Conservation (phyloP, 1,140 invertebrate genomes). For the Drosophila cardini region DNA sequence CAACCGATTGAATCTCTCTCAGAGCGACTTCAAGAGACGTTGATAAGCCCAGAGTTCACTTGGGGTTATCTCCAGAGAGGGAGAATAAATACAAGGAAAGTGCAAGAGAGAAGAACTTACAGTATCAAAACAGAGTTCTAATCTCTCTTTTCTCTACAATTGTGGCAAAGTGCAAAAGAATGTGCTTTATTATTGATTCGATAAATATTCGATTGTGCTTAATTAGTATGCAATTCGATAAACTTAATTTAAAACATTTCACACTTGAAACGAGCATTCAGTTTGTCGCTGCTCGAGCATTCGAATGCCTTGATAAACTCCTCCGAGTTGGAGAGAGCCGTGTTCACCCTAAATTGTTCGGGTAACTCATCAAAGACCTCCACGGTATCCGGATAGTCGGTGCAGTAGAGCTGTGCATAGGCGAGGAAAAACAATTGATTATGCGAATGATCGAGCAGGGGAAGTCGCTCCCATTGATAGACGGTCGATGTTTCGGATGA, state of each 20-base stretch:
- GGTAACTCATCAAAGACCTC: constrained; percentile 85
- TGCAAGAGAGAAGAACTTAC: neutral
- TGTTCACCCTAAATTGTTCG: constrained; percentile 91
- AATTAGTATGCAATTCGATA: constrained; percentile 6
- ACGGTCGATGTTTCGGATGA: constrained; percentile 81
- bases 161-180: neutral
- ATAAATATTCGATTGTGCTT: constrained; percentile 9
- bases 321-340: constrained; percentile 92
- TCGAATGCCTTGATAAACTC: constrained; percentile 91
- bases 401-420: constrained; percentile 90
- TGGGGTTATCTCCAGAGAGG: constrained; percentile 37
- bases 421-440: constrained; percentile 95
- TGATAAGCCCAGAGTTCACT: constrained; percentile 58
- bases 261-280: constrained; percentile 94
- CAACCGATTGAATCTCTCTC: neutral
- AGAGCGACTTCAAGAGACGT: constrained; percentile 7
- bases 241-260: constrained; percentile 69
- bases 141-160: neutral
- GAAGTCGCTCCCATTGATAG: constrained; percentile 87
- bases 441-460: constrained; percentile 92
- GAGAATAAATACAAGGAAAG: neutral
- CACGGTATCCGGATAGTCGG: constrained; percentile 68
- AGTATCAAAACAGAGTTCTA: neutral
- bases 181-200: constrained; percentile 40
- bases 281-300: constrained; percentile 89